These are phyloP conservation scores for Amazona ochrocephala DNA, from an alignment of 2,797 vertebrate genomes.

Conservation along the genomic window DNA sequence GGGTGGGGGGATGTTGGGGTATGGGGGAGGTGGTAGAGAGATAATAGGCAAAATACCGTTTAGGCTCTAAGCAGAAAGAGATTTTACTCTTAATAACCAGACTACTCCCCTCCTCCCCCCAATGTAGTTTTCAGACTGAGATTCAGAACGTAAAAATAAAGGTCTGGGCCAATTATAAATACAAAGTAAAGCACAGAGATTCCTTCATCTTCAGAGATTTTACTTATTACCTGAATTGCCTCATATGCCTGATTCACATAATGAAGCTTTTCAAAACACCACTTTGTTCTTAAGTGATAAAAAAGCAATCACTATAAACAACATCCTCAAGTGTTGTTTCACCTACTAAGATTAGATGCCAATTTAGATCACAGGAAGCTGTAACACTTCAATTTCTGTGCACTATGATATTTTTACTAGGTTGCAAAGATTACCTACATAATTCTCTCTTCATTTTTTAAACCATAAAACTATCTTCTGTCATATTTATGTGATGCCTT, in stretches of 20 bases:
- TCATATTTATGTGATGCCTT: conserved; percentile 41
- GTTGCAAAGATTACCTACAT: conserved; percentile 56
- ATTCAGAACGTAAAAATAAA: neutral
- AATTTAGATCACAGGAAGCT: conserved; percentile 61
- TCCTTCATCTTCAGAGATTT: conserved; percentile 9
- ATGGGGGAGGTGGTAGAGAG: neutral
- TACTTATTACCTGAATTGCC: conserved; percentile 16
- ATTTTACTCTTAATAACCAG: neutral
- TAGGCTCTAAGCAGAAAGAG: neutral
- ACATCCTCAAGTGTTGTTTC: conserved; percentile 15
- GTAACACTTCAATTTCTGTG: conserved; percentile 48
- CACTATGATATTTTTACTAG: conserved; percentile 29
- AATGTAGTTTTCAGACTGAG: neutral
- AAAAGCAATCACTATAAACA: conserved; percentile 52
- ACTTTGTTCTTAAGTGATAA: conserved; percentile 50
- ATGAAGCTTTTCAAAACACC: conserved; percentile 53
- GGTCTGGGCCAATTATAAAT: neutral
- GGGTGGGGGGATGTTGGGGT: neutral
- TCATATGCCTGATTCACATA: conserved; percentile 35
- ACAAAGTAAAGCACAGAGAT: neutral
- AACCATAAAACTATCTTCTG: conserved; percentile 37
- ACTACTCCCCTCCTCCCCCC: neutral
- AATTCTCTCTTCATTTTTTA: conserved; percentile 53
- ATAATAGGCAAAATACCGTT: neutral
- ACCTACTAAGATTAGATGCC: conserved; percentile 59